Evolutionary conservation across 2,888 invertebrate genomes (phyloP), one percentile per base, ranked within the genome.

Genomic region (Linnaemya vulpina): DNA sequence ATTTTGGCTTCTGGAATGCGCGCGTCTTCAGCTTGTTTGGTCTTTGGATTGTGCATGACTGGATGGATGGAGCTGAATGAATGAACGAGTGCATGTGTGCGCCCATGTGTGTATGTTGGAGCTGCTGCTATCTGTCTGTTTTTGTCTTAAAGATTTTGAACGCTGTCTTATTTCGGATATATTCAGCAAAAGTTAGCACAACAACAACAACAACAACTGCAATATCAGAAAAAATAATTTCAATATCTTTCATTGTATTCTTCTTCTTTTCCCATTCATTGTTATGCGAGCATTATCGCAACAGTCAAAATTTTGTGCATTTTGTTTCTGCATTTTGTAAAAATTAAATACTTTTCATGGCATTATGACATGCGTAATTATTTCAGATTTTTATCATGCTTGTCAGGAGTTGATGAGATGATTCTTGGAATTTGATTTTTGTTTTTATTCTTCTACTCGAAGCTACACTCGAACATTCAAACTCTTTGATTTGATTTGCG

Each of bases 1-100:
- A 90, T 90, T 85, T 89, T 89, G 89, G 91, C 91, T 91, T 90
- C 91, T 91, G 91, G 91, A 91, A 91, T 91, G 91, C 90, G 89
- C 89, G 89, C 86, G 78, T 85, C 80, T 83, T 65, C 83, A 82
- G 82, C 85, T 81, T 81, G 88, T 89, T 88, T 87, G 43, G 71
- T 38, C 55, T 70, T 35, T 38, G 58, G 73, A 78, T 63, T 70
- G 62, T 78, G 53, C 51, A 78, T 62, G 70, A 62, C 40, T 78
- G 11, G 30, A 70, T 70, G 51, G 62, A 70, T 78, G 58, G 58
- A 35, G 43, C 53, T 62, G 63, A 40, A 60, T 62, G 51, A 51
- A 22, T 46, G 63, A 30, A 3, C 17, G 46, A 43, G 25, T 65
- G 63, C 49, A 63, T 87, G 87, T 88, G 88, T 86, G 87, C 84